phyloP scores from a whole-genome alignment of 2,888 invertebrate genomes.

The Melolontha melolontha region DNA sequence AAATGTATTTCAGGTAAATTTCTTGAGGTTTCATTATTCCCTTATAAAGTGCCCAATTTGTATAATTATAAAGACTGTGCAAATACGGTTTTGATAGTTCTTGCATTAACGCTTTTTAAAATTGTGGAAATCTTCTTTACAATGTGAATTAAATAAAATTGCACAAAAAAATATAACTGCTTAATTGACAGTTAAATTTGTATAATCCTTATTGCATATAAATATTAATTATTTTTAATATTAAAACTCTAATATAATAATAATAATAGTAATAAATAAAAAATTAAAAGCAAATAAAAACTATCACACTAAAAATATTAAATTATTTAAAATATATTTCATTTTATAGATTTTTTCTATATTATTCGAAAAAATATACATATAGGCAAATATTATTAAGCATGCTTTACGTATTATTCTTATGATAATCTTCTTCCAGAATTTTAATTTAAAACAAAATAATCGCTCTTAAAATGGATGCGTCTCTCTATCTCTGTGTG shows the following conservation, averaged over 20 bases:
- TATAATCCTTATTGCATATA: not conserved
- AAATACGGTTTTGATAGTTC: no score
- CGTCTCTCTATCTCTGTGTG: no score
- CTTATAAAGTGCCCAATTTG: no score
- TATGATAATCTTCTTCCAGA: no score
- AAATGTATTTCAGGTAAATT: no score
- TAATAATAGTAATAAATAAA: slow-evolving; percentile 29
- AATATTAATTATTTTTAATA: slow-evolving; percentile 11
- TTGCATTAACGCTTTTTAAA: no score
- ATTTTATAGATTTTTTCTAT: slow-evolving; percentile 6
- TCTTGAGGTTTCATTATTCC: no score
- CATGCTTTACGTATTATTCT: slow-evolving; percentile 30
- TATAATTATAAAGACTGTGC: no score
- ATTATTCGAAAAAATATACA: slow-evolving; percentile 7
- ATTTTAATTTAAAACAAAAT: no score
- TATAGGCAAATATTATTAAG: not conserved
- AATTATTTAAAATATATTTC: slow-evolving; percentile 8
- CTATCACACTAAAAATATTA: slow-evolving; percentile 24
- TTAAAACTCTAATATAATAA: slow-evolving; percentile 4
- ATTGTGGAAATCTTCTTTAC: slow-evolving; percentile 1
- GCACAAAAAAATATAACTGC: slow-evolving; percentile 13
- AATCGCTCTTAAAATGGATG: no score
- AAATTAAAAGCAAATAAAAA: slow-evolving; percentile 22
- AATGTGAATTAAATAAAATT: slow-evolving; percentile 13
- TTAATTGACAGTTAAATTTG: slow-evolving; percentile 28